Conservation (phyloP, 92 coral and sea anemone species). For the Hydrozoanthus gracilis region DNA sequence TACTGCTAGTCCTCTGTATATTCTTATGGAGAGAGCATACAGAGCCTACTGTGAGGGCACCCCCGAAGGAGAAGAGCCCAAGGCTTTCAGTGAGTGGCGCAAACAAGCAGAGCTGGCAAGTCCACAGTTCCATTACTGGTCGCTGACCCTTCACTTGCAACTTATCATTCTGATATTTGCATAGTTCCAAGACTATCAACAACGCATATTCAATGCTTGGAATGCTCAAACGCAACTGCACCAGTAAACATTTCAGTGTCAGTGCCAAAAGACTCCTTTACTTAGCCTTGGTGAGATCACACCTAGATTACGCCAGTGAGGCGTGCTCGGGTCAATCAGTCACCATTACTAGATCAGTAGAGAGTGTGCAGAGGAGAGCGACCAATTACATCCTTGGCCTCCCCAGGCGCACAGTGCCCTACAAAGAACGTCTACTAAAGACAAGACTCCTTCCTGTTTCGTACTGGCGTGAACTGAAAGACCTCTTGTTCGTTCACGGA, state of each 20-base stretch:
- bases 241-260: constrained; percentile 18
- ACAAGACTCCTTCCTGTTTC: not conserved
- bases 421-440: constrained; percentile 27
- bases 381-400: constrained; percentile 43
- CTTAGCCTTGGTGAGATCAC: constrained; percentile 41
- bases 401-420: constrained; percentile 18
- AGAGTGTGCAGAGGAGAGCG: constrained; percentile 46
- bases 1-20: constrained; percentile 39
- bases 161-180: not conserved
- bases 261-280: constrained; percentile 24
- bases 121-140: constrained; percentile 14
- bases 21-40: constrained; percentile 61
- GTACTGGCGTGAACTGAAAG: constrained; percentile 25
- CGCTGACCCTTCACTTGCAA: not conserved
- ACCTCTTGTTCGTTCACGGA: constrained; percentile 29
- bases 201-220: not conserved
- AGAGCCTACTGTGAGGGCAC: constrained; percentile 16
- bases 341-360: constrained; percentile 9
- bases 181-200: not conserved
- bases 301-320: constrained; percentile 49
- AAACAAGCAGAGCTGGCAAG: not conserved
- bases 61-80: not conserved
- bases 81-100: constrained; percentile 30
- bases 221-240: too few species aligned
- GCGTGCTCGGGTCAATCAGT: constrained; percentile 49